Evolutionary conservation across 1,140 invertebrate species (phyloP), one percentile per base, ranked within the genome.

Genomic region (Macrostomum lignano): DNA sequence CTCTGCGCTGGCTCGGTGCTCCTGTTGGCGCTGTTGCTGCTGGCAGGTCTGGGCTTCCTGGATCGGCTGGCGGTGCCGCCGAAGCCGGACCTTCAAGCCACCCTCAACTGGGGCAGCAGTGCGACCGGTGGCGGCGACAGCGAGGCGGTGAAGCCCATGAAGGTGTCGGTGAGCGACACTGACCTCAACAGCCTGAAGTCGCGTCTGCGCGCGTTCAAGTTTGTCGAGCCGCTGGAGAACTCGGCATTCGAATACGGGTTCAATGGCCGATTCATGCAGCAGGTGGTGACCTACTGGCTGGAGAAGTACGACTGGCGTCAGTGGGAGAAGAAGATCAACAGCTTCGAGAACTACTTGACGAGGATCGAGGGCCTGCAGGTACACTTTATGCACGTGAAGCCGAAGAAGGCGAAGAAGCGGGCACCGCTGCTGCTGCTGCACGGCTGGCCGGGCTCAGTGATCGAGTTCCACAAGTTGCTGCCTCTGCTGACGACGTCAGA

Each of bases 391-490:
- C 43, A 44, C 45, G 60, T 0, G 60, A 64, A 46, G 42, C 63
- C 65, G n/a, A n/a, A n/a, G n/a, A n/a, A n/a, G 7, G 14, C 17
- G 9, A 3, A 36, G 32, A 39, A 37, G 25, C 35, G 67, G 0
- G 39, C 71, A 2, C 73, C 73, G 0, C 25, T 79, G 13, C 44
- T 84, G 1, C 15, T 86, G 1, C 42, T 75, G 3, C 77, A 86
- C 45, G 78, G 78, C n/a, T 88, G 78, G 78, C 79, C 79, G 2
- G 76, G 75, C 1, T 74, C 73, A 0, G 61, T 82, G 2, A 60
- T 71, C 7, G 75, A 84, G 51, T 82, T 81, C 48, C 72, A 73
- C 40, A 71, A 75, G 43, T 60, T 76, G 1, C 69, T 74, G 30
- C 72, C 71, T 0, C 34, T 69, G 3, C 52, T 77, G 1, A 71